These are phyloP conservation scores for Chaetura pelagica DNA, from an alignment of 2,113 vertebrate genomes.

Conservation along the genomic window DNA sequence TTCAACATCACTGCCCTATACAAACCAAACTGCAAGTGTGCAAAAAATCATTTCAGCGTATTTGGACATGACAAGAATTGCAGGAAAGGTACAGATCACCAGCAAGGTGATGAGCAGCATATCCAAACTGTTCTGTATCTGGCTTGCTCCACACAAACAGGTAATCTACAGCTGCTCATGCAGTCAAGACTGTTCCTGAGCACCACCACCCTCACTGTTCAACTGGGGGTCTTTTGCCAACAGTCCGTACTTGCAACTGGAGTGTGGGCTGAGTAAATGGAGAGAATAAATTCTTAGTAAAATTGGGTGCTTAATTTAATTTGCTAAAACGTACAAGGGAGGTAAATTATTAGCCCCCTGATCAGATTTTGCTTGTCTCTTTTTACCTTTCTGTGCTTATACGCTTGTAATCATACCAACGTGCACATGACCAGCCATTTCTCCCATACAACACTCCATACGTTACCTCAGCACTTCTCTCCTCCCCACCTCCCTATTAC, in stretches of 20 bases:
- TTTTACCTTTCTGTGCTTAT: background rate
- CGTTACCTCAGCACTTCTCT: background rate
- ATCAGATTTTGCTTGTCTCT: background rate
- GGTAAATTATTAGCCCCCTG: background rate
- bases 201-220: background rate
- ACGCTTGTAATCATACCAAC: background rate
- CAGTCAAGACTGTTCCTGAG: background rate
- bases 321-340: background rate
- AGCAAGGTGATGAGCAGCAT: background rate
- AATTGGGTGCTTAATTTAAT: background rate
- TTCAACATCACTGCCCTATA: background rate
- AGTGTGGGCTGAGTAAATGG: background rate
- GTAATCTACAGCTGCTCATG: background rate
- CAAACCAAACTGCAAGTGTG: background rate
- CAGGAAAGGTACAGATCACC: background rate
- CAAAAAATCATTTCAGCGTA: background rate
- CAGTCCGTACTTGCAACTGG: background rate
- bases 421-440: background rate
- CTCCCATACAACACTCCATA: background rate
- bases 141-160: background rate
- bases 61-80: background rate
- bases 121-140: background rate
- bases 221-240: background rate
- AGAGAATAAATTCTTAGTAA: background rate
- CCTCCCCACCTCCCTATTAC: background rate